Evolutionary conservation across 2,113 vertebrate genomes (phyloP), one percentile per base, ranked within the genome.

Genomic region (Clarias macrocephalus): DNA sequence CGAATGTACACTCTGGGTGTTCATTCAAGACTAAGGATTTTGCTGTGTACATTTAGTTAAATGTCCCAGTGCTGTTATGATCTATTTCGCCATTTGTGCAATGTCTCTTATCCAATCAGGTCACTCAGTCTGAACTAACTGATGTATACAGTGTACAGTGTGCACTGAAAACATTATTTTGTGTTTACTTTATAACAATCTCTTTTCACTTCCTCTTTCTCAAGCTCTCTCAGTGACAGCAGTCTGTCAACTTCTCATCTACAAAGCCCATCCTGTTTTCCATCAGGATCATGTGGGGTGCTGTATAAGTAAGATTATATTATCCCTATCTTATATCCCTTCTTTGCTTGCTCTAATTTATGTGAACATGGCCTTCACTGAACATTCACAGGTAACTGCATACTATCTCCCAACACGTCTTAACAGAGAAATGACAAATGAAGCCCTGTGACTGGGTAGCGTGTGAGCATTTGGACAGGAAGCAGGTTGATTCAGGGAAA

Each of bases 401-500:
- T 19, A 75, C 28, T 75, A 56, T 75, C 23, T 66, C 59, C 12
- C 42, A 10, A n/a, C 2, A 52, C 28, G 77, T 77, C 48, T 56
- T 60, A 10, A 33, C 23, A 62, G 66, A 73, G 42, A 48, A 75
- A 82, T 82, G 66, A 75, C 57, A 52, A 62, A 82, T 87, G 68
- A 80, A 57, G 30, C 85, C 48, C n/a, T 5, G 63, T 66, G 68
- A 77, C 65, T 86, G 83, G 87, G 82, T 92, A 92, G 86, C 80
- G 33, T 33, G 59, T 77, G 66, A 91, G 89, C 90, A 59, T 90
- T 92, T 90, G 89, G 85, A 90, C 88, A 84, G 88, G 91, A 88
- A 84, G 33, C 66, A 86, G 81, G 89, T 91, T 90, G 84, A 82
- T 87, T 91, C 89, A 92, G 88, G 73, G 76, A 89, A 89, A 91